Conservation (phyloP, 1,140 invertebrate species). For the Gryllus bimaculatus region DNA sequence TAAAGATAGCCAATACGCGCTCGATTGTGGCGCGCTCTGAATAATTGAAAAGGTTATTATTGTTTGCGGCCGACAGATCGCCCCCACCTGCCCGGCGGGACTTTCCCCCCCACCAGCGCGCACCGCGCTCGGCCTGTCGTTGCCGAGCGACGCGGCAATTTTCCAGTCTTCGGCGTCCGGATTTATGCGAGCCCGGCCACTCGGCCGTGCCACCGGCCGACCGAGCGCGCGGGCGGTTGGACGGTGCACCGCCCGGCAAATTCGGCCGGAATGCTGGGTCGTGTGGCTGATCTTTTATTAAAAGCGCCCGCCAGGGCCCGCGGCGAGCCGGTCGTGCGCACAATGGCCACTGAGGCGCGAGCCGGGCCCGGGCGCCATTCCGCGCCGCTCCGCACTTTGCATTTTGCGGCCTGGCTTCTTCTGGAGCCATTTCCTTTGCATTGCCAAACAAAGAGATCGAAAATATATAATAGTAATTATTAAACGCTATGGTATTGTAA, state of each 20-base stretch:
- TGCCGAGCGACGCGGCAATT: not conserved
- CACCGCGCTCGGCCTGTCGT: not conserved
- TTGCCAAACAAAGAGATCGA: too few species aligned
- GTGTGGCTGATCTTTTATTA: not conserved
- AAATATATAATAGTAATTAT: too few species aligned
- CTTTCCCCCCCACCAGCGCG: too few species aligned
- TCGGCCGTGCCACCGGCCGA: too few species aligned
- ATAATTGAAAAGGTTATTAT: slow-evolving; percentile 1
- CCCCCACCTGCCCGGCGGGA: not conserved
- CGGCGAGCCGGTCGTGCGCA: too few species aligned
- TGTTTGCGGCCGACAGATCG: not conserved
- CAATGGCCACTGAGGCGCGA: too few species aligned
- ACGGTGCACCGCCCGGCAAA: not conserved
- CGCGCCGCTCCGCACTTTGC: not conserved
- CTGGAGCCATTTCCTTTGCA: too few species aligned
- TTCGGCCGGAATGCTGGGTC: not conserved
- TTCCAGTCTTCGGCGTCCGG: too few species aligned
- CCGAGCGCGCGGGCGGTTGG: too few species aligned
- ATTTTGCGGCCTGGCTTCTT: not conserved
- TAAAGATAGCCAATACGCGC: not conserved
- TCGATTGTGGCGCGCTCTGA: not conserved
- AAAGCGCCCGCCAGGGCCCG: not conserved
- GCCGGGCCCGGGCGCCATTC: too few species aligned
- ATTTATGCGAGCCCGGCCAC: too few species aligned
- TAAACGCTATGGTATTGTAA: too few species aligned